Conservation (phyloP, 2,888 invertebrate genomes). For the Caenorhabditis doughertyi region DNA sequence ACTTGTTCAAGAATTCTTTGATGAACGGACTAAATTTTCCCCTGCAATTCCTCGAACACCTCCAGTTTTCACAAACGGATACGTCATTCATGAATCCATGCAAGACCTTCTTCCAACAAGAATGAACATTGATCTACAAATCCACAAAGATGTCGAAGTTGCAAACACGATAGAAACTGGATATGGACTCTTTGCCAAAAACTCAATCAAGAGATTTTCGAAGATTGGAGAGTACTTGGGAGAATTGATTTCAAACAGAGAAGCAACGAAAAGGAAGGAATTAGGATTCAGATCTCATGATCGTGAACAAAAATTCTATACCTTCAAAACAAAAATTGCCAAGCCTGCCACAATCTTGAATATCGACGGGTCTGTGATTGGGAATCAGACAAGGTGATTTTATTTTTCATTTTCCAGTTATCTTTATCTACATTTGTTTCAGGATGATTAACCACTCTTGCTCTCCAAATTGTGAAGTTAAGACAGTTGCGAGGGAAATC, state of each 20-base stretch:
- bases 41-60: not conserved
- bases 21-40: not conserved
- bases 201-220: too few species aligned
- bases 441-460: too few species aligned
- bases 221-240: not conserved
- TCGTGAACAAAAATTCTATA: not conserved
- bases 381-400: not conserved
- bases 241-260: not conserved
- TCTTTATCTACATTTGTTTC: too few species aligned
- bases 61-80: not conserved
- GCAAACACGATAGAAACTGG: not conserved
- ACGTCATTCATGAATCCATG: not conserved
- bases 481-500: too few species aligned
- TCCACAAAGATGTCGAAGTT: not conserved
- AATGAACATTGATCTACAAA: not conserved
- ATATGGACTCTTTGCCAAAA: not conserved
- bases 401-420: not conserved
- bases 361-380: not conserved
- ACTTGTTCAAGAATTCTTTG: not conserved
- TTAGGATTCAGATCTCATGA: not conserved
- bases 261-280: not conserved
- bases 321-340: not conserved
- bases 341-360: not conserved
- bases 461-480: too few species aligned
- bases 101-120: not conserved